phyloP scores from a whole-genome alignment of 2,797 vertebrate genomes.

The Megaceryle alcyon region DNA sequence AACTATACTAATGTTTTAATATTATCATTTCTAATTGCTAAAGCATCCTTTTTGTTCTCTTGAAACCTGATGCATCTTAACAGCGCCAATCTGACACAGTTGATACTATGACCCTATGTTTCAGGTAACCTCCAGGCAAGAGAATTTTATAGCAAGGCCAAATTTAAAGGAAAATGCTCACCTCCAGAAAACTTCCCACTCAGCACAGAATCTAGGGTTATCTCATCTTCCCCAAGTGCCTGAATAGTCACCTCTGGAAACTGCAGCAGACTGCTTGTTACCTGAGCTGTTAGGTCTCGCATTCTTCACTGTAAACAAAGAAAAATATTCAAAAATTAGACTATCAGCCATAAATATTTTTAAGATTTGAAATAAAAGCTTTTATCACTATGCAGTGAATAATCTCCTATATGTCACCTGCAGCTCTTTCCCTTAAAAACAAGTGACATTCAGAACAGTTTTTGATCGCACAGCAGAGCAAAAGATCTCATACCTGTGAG shows the following conservation, averaged over 20 bases:
- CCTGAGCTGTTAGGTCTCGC: slow-evolving; percentile 74
- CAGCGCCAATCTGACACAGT: neutral
- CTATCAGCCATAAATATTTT: neutral
- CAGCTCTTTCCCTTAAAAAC: neutral
- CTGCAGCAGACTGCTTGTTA: slow-evolving; percentile 90
- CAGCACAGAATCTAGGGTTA: slow-evolving; percentile 86
- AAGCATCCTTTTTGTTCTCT: neutral
- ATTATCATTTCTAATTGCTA: neutral
- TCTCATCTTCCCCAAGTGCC: slow-evolving; percentile 91
- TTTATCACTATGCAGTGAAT: neutral
- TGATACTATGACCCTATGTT: neutral
- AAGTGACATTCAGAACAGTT: neutral
- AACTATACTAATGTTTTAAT: neutral
- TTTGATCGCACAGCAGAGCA: neutral
- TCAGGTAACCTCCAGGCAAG: neutral
- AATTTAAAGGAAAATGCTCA: slow-evolving; percentile 59
- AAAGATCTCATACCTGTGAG: neutral
- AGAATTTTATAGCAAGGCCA: neutral
- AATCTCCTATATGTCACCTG: neutral
- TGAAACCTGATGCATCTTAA: neutral
- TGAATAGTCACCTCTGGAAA: slow-evolving; percentile 93
- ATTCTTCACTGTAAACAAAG: neutral
- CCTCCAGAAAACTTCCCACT: slow-evolving; percentile 89
- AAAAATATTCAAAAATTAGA: neutral
- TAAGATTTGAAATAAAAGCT: neutral